Evolutionary conservation across 2,797 vertebrate species (phyloP).

Genomic region (Dendrocincla tyrannina): DNA sequence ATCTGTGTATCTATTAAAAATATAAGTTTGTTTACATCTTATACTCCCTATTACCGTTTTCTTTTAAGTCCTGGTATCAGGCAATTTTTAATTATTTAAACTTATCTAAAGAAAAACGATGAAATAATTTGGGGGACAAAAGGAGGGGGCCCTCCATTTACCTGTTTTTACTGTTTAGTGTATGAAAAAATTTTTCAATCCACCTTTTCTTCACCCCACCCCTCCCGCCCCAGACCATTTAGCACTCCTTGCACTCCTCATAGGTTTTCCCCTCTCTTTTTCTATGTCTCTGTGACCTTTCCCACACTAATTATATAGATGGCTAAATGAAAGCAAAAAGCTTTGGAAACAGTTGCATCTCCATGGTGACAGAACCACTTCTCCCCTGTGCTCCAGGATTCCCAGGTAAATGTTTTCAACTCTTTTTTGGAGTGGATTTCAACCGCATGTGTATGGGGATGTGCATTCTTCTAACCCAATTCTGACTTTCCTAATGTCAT

Average conservation of each 20-base stretch:
- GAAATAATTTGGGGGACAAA: neutral
- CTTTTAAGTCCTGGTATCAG: neutral
- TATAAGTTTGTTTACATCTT: neutral
- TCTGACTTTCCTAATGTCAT: neutral
- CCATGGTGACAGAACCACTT: neutral
- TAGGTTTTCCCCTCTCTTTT: neutral
- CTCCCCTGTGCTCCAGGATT: neutral
- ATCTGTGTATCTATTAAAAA: neutral
- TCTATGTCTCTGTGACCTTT: neutral
- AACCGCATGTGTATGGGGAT: neutral
- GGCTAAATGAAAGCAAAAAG: neutral
- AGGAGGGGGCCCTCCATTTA: neutral
- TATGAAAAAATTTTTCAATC: neutral
- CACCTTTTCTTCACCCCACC: too few species aligned
- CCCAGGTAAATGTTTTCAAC: neutral
- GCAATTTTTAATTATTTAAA: neutral
- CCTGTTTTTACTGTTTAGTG: neutral
- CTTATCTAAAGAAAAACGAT: neutral
- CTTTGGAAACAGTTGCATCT: neutral
- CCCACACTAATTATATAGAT: neutral
- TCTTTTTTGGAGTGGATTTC: neutral
- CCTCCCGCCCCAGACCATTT: neutral
- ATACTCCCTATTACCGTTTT: neutral
- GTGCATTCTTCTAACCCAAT: neutral
- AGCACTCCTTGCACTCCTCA: neutral